phyloP scores from a whole-genome alignment of 2,888 invertebrate genomes.

The Ophion ellenae region DNA sequence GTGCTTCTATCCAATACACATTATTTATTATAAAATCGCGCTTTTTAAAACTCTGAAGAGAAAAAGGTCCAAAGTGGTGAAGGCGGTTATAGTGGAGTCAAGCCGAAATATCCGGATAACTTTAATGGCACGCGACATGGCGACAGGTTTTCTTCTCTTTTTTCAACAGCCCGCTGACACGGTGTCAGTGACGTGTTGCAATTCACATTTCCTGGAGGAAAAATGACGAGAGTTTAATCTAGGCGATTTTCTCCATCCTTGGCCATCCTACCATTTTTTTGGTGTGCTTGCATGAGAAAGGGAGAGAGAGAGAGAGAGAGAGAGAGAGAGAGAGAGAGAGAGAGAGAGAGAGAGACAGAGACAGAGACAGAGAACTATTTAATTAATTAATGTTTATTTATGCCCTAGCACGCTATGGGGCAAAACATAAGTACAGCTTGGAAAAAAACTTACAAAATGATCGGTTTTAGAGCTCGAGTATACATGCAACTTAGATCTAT shows the following conservation, averaged over 20 bases:
- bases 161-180: background rate
- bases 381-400: no score
- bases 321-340: background rate
- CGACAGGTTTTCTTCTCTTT: background rate
- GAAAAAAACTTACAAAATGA: no score
- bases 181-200: background rate
- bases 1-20: background rate
- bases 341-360: background rate
- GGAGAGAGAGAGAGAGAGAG: background rate
- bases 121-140: background rate
- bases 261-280: slow-evolving; percentile 13
- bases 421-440: no score
- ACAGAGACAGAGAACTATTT: background rate
- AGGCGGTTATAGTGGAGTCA: background rate
- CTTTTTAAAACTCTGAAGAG: background rate
- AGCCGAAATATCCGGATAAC: background rate
- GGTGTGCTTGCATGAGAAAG: slow-evolving; percentile 29
- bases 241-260: background rate
- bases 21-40: background rate
- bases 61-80: background rate
- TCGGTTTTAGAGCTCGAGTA: no score
- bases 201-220: background rate
- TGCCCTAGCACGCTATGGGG: no score
- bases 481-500: no score
- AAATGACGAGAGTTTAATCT: background rate